Conservation (phyloP, 23 tunicate genomes). For the Styela clava region DNA sequence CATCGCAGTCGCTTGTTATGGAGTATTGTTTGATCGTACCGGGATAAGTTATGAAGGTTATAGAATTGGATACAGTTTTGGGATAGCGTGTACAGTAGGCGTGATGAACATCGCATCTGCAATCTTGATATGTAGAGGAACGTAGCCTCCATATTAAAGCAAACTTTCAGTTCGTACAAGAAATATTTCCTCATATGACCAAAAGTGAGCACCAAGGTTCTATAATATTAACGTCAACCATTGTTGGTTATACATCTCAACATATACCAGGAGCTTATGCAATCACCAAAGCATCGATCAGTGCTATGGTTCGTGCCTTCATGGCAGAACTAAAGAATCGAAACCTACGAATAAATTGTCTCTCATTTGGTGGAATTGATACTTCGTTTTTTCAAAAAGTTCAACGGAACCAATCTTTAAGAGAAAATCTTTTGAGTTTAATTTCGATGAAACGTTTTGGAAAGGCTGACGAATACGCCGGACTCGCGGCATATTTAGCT, state of each 20-base stretch:
- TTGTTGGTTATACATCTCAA: background rate
- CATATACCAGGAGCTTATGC: constrained; percentile 11
- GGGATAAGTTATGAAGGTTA: background rate
- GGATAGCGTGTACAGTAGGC: background rate
- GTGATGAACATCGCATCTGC: background rate
- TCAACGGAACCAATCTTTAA: background rate
- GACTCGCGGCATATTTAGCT: constrained; percentile 9
- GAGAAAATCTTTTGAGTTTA: background rate
- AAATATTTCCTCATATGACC: constrained; percentile 7
- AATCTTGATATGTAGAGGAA: no score
- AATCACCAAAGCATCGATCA: constrained; percentile 6
- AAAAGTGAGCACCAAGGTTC: constrained; percentile 11
- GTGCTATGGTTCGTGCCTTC: constrained; percentile 4
- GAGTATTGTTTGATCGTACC: no score
- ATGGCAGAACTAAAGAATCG: constrained; percentile 14
- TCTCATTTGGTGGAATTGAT: constrained; percentile 12
- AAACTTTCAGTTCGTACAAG: constrained; percentile 9
- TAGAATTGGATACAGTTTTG: no score
- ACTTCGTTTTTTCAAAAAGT: constrained; percentile 14
- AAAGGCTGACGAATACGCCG: constrained; percentile 3
- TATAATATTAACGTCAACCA: constrained; percentile 7
- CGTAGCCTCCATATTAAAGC: constrained; percentile 19
- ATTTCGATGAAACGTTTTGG: constrained; percentile 9
- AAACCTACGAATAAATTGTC: constrained; percentile 30
- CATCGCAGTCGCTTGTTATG: no score